Base-by-base conservation (phyloP, 1,140 invertebrate genomes). In the Eriosoma lanigerum region DNA sequence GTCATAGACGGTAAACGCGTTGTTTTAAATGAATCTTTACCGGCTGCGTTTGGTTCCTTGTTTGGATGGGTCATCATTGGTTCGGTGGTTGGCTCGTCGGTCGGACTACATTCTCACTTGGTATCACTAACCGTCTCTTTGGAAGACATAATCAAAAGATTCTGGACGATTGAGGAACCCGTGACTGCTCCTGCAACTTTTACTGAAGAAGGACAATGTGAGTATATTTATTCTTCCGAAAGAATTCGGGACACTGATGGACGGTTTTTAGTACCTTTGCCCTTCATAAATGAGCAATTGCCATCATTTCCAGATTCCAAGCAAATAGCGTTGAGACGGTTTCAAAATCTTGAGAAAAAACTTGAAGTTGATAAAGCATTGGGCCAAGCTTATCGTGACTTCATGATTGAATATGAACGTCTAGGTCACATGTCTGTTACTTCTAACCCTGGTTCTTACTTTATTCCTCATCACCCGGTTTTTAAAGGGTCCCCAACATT, bases 391-490 rank as follows among this genome's bases (percentile, higher is more conserved):
- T 66, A 66, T 21, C 10, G 19, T 4, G 17, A 44, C 1, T 66
- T 46, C 9, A 66, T 66, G 62, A 0, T 19, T 13, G 48, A 48
- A 0, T 66, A 38, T 19, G 13, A 62, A 19, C 24, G 29, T 19
- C 32, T 73, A 1, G 73, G 56, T 3, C 52, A 81, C 54, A 56
- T 73, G 72, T 17, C 58, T 12, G 12, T 73, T 3, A 15, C 62
- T 0, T 13, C 38, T 1, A 44, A 2, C 19, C 62, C 19, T 21
- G 68, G 38, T 50, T n/a, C 15, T 1, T 83, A 83, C 38, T 84
- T 81, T 70, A 76, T 84, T 1, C 83, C 83, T 44, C 84, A 86
- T 82, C 84, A 85, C 80, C 54, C 82, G 12, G 83, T 86, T 0
- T 48, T 83, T 21, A 81, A 83, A 32, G 62, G 52, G 0, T 17